These are phyloP conservation scores for Apis cerana DNA, from an alignment of 1,140 invertebrate species.

Conservation along the genomic window DNA sequence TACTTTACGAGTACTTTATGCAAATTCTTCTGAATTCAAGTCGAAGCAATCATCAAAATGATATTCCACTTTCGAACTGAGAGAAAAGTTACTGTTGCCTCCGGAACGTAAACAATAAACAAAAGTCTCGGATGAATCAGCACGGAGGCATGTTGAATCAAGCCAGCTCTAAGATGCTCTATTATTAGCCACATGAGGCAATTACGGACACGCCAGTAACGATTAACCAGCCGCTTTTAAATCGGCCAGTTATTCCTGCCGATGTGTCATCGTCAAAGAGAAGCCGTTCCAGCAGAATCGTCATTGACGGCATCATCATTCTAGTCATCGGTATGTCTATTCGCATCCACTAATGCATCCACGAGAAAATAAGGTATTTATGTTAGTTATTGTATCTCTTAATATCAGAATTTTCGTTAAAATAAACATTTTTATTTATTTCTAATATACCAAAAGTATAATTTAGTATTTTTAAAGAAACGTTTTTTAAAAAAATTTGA, in stretches of 20 bases:
- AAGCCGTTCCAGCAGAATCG: conserved; percentile 8
- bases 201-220: conserved; percentile 24
- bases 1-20: no score
- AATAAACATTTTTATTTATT: no score
- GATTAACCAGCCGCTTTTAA: conserved; percentile 43
- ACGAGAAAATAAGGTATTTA: conserved; percentile 23
- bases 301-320: conserved; percentile 6
- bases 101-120: conserved; percentile 32
- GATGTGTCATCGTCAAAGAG: conserved; percentile 8
- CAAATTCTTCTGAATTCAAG: no score
- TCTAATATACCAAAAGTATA: no score
- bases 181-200: conserved; percentile 32
- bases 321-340: neutral
- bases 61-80: neutral
- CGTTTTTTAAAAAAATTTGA: no score
- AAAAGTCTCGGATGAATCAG: conserved; percentile 36
- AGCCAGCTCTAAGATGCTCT: conserved; percentile 6
- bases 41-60: no score
- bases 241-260: conserved; percentile 33
- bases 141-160: neutral
- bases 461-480: no score
- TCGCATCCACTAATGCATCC: neutral
- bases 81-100: neutral
- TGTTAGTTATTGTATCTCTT: no score
- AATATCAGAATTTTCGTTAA: no score